Conservation (phyloP, 2,113 vertebrate species). For the Menidia beryllina region DNA sequence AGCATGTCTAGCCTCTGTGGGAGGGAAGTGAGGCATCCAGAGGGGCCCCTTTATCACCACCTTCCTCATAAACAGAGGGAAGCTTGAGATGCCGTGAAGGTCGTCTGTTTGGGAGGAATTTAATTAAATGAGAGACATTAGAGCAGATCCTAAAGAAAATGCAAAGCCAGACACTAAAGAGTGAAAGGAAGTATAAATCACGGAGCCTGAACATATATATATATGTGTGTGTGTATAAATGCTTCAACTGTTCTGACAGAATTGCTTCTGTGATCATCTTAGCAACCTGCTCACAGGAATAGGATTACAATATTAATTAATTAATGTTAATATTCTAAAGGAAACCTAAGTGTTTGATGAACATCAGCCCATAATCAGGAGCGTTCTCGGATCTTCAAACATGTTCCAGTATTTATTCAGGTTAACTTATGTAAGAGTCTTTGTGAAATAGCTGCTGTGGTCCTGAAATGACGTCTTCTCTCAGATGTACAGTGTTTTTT, state of each 20-base stretch:
- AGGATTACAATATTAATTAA: too few species aligned
- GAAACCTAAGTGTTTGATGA: too few species aligned
- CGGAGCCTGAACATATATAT: too few species aligned
- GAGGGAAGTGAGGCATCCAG: not conserved
- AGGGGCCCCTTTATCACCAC: not conserved
- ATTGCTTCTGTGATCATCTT: too few species aligned
- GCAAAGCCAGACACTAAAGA: not conserved
- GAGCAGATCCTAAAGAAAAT: not conserved
- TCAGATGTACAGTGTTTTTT: too few species aligned
- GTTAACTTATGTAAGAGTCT: not conserved
- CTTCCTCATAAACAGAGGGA: not conserved
- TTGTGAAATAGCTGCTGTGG: not conserved
- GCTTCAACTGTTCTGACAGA: too few species aligned
- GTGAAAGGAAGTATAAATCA: not conserved
- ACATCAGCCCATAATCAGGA: too few species aligned
- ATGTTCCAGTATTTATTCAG: not conserved
- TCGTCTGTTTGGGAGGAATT: not conserved
- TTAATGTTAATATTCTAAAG: too few species aligned
- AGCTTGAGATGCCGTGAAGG: not conserved
- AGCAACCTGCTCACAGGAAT: too few species aligned
- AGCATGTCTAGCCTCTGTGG: not conserved
- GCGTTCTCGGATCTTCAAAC: too few species aligned
- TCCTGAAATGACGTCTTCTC: not conserved
- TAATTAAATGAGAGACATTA: constrained; percentile 14
- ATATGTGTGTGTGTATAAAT: too few species aligned